A percentile compares a stretch with the other conserved stretches of the same genome.
Conservation (phyloP, 92 coral and sea anemone genomes). For the Phenganax marumi region DNA sequence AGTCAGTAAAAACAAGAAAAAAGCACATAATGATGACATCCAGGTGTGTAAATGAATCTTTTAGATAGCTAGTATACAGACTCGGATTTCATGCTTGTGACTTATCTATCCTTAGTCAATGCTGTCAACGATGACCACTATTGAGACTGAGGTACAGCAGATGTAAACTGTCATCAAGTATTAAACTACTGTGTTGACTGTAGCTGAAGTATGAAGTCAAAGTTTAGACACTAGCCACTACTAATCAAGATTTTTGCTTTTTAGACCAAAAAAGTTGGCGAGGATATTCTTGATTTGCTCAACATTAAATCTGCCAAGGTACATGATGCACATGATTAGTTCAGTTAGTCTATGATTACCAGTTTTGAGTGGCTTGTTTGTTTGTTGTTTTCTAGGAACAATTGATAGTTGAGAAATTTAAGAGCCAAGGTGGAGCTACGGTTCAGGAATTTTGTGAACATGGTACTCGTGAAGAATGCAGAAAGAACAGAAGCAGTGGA, state of each 20-base stretch:
- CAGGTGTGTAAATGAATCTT: neutral
- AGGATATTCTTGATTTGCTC: conserved; percentile 84
- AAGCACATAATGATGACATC: conserved; percentile 33
- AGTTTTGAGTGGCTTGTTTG: neutral
- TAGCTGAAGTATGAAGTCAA: neutral
- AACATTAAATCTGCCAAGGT: conserved; percentile 96
- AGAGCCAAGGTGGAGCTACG: conserved; percentile 98
- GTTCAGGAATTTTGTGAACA: conserved; percentile 99
- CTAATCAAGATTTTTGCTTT: conserved; percentile 5
- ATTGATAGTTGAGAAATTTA: conserved; percentile 86
- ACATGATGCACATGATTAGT: neutral
- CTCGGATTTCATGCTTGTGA: neutral
- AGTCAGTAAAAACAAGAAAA: conserved; percentile 32
- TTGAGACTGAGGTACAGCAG: conserved; percentile 77
- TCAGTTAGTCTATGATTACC: neutral
- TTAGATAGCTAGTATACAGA: too few species aligned
- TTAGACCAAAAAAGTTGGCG: conserved; percentile 92
- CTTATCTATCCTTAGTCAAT: conserved; percentile 58
- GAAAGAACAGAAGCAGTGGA: conserved; percentile 64
- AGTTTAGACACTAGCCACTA: neutral
- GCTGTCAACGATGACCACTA: conserved; percentile 85
- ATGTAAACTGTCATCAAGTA: neutral
- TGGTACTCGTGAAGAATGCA: conserved; percentile 94
- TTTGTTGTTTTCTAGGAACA: conserved; percentile 66
- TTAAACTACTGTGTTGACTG: neutral